A percentile compares a stretch with the other conserved stretches of the same genome.
These are phyloP conservation scores for Miniopterus natalensis DNA, from an alignment of 2,113 vertebrate genomes.

Conservation along the genomic window DNA sequence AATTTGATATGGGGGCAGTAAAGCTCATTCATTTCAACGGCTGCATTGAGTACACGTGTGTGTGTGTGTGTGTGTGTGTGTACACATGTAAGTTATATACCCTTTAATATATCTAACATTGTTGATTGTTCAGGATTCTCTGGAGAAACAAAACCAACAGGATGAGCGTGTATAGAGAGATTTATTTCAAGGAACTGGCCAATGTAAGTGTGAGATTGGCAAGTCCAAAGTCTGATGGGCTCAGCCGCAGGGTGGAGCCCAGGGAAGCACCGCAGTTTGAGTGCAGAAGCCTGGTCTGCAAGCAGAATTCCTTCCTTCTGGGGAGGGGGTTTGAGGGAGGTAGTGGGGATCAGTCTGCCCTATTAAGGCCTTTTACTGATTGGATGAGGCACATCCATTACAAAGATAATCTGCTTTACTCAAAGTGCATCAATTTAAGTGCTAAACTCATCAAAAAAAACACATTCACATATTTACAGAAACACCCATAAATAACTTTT, in stretches of 20 bases:
- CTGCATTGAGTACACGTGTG: not conserved
- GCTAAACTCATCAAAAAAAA: not conserved
- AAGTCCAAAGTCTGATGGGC: not conserved
- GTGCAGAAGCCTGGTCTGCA: not conserved
- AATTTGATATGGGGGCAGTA: not conserved
- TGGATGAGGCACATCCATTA: not conserved
- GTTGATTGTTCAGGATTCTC: not conserved
- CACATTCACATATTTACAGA: not conserved
- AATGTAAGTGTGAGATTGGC: not conserved
- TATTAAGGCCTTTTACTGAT: not conserved
- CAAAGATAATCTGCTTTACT: not conserved
- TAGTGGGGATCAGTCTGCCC: not conserved
- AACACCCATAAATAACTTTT: not conserved
- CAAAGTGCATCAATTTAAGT: not conserved
- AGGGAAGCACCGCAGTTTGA: not conserved
- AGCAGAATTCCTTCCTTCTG: not conserved
- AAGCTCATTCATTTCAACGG: not conserved
- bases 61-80: not conserved
- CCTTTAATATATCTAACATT: not conserved
- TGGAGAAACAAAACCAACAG: slow-evolving; percentile 3
- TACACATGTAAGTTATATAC: not conserved
- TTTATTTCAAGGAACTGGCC: not conserved
- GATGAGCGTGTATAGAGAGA: not conserved
- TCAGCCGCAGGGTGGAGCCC: not conserved
- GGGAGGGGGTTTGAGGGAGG: accelerated